phyloP scores from a whole-genome alignment of 2,888 invertebrate genomes.

The Lepetodrilus schrolli region DNA sequence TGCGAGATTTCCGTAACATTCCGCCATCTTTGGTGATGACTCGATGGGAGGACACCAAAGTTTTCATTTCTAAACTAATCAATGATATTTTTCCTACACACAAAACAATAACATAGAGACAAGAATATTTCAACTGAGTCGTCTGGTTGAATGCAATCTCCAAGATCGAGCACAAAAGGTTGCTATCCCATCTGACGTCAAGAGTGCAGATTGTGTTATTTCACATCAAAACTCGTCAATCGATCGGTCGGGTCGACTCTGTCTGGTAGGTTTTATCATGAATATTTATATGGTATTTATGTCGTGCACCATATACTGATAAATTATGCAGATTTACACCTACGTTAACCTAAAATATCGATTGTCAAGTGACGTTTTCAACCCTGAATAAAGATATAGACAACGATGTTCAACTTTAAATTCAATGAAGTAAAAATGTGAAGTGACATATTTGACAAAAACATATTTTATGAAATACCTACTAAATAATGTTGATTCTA shows the following conservation, averaged over 20 bases:
- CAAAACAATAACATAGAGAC: slow-evolving; percentile 5
- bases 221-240: neutral
- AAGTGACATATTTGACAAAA: too few relatives aligned
- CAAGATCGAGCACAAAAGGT: neutral
- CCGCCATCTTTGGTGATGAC: slow-evolving; percentile 53
- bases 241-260: slow-evolving; percentile 14
- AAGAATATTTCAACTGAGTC: slow-evolving; percentile 13
- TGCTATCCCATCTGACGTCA: neutral
- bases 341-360: neutral
- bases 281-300: neutral
- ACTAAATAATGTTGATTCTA: too few relatives aligned
- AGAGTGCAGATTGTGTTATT: neutral
- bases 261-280: slow-evolving; percentile 12
- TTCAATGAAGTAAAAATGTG: too few relatives aligned
- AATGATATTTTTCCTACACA: slow-evolving; percentile 6
- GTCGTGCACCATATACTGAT: neutral
- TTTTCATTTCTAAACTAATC: slow-evolving; percentile 15
- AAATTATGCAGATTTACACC: slow-evolving; percentile 15
- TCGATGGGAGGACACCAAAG: slow-evolving; percentile 40
- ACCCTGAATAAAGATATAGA: too few relatives aligned
- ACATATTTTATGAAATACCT: too few relatives aligned
- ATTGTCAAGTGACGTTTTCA: neutral
- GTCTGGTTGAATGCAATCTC: slow-evolving; percentile 10
- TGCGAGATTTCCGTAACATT: slow-evolving; percentile 46
- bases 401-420: too few relatives aligned